Conservation (phyloP, 2,113 vertebrate species). For the Sprattus sprattus region DNA sequence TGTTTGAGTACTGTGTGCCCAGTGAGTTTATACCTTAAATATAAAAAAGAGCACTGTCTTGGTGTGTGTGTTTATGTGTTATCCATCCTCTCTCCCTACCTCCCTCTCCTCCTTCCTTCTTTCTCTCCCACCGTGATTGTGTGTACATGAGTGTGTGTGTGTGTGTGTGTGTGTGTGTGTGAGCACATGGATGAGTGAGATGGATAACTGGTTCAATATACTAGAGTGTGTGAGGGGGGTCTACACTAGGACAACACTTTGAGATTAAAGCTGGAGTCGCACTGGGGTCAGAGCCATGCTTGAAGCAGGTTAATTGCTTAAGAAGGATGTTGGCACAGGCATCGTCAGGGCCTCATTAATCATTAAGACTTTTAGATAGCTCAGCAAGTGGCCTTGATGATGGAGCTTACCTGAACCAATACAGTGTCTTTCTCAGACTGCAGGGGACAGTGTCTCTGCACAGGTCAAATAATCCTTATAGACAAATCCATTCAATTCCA, state of each 20-base stretch:
- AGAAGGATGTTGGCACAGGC: slow-evolving; percentile 15
- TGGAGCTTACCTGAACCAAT: not conserved
- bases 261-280: not conserved
- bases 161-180: not conserved
- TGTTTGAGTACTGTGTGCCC: not conserved
- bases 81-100: too few species aligned
- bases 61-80: not conserved
- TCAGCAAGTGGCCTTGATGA: not conserved
- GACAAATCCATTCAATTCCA: slow-evolving; percentile 16
- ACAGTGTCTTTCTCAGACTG: not conserved
- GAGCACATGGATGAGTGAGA: not conserved
- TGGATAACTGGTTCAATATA: not conserved
- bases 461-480: not conserved
- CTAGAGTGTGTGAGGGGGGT: not conserved
- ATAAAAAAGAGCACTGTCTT: too few species aligned
- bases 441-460: not conserved
- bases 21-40: too few species aligned
- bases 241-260: not conserved
- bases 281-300: not conserved
- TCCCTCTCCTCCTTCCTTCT: too few species aligned
- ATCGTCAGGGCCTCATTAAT: not conserved
- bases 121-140: too few species aligned
- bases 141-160: not conserved
- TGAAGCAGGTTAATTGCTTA: slow-evolving; percentile 17
- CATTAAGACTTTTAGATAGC: slow-evolving; percentile 11